A percentile compares a stretch with the other conserved stretches of the same genome.
Evolutionary conservation across 2,113 vertebrate genomes (phyloP).

Genomic region (Orycteropus afer): DNA sequence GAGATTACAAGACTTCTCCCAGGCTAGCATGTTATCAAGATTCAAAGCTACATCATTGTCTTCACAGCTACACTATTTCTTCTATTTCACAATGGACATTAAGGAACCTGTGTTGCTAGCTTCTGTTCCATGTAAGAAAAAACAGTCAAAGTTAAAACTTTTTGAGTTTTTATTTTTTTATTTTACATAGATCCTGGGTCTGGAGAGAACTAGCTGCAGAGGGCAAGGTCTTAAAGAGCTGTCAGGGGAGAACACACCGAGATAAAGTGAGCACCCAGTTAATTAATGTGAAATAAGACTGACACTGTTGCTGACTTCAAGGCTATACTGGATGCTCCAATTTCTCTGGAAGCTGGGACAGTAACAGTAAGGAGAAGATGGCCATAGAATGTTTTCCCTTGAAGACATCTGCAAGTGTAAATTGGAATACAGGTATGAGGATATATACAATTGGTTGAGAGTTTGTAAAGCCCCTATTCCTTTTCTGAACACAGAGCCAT

Average conservation of each 20-base stretch:
- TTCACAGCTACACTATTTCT: not conserved
- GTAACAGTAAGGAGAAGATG: not conserved
- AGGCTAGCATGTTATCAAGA: too few relatives aligned
- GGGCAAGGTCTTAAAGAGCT: not conserved
- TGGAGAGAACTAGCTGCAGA: not conserved
- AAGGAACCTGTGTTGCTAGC: not conserved
- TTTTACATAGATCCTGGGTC: not conserved
- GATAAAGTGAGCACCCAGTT: not conserved
- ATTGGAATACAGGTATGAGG: not conserved
- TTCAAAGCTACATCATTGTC: not conserved
- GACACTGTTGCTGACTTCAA: not conserved
- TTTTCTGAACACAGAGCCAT: not conserved
- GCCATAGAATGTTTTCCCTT: not conserved
- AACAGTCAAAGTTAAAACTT: not conserved
- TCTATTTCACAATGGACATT: not conserved
- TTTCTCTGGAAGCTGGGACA: not conserved
- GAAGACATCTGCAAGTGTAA: not conserved
- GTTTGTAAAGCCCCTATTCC: not conserved
- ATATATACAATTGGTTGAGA: not conserved
- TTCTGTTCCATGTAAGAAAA: not conserved
- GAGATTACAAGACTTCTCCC: not conserved
- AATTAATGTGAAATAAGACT: constrained; percentile 11
- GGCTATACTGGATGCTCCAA: not conserved
- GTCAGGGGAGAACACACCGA: not conserved
- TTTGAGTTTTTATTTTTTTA: constrained; percentile 16